Base-by-base conservation (phyloP, 2,797 vertebrate genomes). In the Carduelis carduelis region DNA sequence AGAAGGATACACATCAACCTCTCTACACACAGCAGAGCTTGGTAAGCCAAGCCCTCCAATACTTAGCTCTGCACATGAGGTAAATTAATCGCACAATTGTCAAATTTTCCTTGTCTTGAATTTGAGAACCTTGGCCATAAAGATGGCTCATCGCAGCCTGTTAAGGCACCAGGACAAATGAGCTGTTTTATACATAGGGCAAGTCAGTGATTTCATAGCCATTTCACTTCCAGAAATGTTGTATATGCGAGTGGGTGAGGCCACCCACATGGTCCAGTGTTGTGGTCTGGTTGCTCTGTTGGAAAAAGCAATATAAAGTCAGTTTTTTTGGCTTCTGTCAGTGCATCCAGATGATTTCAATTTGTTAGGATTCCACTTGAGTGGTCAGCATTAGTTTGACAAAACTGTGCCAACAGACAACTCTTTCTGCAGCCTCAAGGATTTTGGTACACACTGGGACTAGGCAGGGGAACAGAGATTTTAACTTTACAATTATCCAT, bases 301-400 rank as follows among this genome's bases (percentile, higher is more conserved):
- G 96, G 97, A 97, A 97, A 94, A 97, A 94, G 82, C 47, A 71
- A 65, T 90, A 94, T 92, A 97, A 95, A 97, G 87, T 94, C 87
- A 95, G 66, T 24, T 95, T 97, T 41, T 95, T 95, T 96, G 72
- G 93, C 83, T 95, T 89, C 95, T 97, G 93, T 81, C 91, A 94
- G 89, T 35, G 35, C 72, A 97, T 83, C 87, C 97, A 98, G 96
- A 98, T 97, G 97, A 97, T 97, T 98, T 96, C 96, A 97, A 97
- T 98, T 98, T 98, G 94, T 95, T 79, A 85, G 79, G 89, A 97
- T 97, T 97, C 87, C 93, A 95, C 91, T 95, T 77, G 64, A 97
- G 94, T 87, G 96, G 97, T 97, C 97, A 97, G 95, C 93, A 95
- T 95, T 96, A 95, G 69, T 95, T 83, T 84, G 80, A 96, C 87